Evolutionary conservation across 2,113 vertebrate genomes (phyloP).

Genomic region (Xiphophorus couchianus): DNA sequence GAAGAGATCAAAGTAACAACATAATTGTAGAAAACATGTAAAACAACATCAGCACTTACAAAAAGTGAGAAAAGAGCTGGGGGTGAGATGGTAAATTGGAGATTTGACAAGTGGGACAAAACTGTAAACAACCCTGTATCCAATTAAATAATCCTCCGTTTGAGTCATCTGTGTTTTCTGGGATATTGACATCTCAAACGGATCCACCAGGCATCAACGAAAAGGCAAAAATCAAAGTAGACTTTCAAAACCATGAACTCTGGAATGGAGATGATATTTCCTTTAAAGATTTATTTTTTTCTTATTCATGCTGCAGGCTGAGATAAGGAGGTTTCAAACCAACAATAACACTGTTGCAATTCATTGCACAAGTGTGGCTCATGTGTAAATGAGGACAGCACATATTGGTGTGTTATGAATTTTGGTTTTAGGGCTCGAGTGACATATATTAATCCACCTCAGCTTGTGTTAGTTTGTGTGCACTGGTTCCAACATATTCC

Average conservation of each 20-base stretch:
- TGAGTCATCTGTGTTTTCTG: slow-evolving; percentile 48
- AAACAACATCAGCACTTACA: slow-evolving; percentile 28
- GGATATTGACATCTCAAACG: slow-evolving; percentile 20
- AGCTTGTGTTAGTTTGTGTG: neutral
- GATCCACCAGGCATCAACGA: slow-evolving; percentile 43
- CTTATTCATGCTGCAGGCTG: neutral
- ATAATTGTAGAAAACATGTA: slow-evolving; percentile 13
- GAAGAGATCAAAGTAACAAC: slow-evolving; percentile 40
- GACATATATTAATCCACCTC: neutral
- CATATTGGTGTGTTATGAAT: neutral
- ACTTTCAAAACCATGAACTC: neutral
- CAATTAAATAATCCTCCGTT: slow-evolving; percentile 55
- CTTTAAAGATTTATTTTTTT: neutral
- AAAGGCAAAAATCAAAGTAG: slow-evolving; percentile 23
- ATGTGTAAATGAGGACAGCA: neutral
- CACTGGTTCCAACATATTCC: neutral
- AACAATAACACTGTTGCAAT: neutral
- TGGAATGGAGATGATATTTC: neutral
- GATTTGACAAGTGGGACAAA: slow-evolving; percentile 44
- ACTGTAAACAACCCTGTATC: slow-evolving; percentile 39
- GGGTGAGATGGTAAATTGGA: slow-evolving; percentile 7
- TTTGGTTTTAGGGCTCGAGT: neutral
- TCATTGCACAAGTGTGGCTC: neutral
- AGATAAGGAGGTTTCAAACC: neutral
- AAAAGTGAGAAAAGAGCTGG: slow-evolving; percentile 23